Evolutionary conservation across 2,888 invertebrate genomes (phyloP).

Genomic region (Dynastes tityus): DNA sequence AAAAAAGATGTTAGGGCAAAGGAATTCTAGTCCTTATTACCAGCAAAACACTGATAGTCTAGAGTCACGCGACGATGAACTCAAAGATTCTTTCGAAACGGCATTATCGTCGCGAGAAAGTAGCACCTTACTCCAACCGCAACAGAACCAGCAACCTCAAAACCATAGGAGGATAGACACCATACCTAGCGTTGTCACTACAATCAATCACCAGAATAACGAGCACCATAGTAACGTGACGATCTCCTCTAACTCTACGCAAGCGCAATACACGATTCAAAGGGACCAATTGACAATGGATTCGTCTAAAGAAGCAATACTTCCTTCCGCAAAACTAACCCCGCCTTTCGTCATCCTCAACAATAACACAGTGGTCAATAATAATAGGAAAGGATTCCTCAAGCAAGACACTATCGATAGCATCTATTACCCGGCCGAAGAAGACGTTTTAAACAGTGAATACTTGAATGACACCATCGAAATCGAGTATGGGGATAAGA

Average conservation of each 20-base stretch:
- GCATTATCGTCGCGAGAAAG: slow-evolving; percentile 70
- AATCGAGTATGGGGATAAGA: slow-evolving; percentile 50
- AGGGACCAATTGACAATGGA: slow-evolving; percentile 62
- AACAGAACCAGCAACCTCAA: slow-evolving; percentile 53
- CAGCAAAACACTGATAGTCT: slow-evolving; percentile 73
- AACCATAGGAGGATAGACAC: slow-evolving; percentile 58
- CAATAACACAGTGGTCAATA: slow-evolving; percentile 45
- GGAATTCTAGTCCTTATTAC: slow-evolving; percentile 66
- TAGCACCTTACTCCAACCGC: slow-evolving; percentile 68
- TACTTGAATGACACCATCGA: slow-evolving; percentile 48
- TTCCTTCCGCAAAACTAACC: slow-evolving; percentile 54
- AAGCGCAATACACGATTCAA: slow-evolving; percentile 61
- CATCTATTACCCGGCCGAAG: slow-evolving; percentile 56
- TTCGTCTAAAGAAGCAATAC: slow-evolving; percentile 62
- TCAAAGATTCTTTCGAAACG: slow-evolving; percentile 74
- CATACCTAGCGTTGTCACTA: slow-evolving; percentile 53
- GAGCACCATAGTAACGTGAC: neutral
- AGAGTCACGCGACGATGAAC: slow-evolving; percentile 74
- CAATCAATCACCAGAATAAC: slow-evolving; percentile 8
- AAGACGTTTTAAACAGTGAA: slow-evolving; percentile 40
- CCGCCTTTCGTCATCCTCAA: slow-evolving; percentile 41
- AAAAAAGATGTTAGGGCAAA: slow-evolving; percentile 60
- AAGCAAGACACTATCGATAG: slow-evolving; percentile 71
- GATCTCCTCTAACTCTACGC: slow-evolving; percentile 56
- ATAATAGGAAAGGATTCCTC: slow-evolving; percentile 67